phyloP scores from a whole-genome alignment of 2,797 vertebrate species.

The Fistularia tabacaria region DNA sequence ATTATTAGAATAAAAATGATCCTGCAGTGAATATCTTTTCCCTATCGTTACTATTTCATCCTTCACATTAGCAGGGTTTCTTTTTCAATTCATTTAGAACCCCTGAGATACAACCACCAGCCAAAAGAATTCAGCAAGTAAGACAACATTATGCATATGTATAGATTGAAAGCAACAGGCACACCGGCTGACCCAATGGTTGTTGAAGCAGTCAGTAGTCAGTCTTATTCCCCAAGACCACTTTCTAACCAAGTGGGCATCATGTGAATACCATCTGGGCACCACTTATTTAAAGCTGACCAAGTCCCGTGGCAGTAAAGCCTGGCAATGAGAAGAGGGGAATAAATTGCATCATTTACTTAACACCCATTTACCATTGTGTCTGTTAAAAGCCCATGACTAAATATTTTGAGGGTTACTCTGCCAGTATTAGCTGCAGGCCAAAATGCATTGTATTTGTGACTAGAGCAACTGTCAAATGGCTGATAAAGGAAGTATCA shows the following conservation, averaged over 20 bases:
- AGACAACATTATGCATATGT: constrained; percentile 78
- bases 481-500: constrained; percentile 53
- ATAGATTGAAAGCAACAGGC: constrained; percentile 89
- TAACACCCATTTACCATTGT: constrained; percentile 91
- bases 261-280: constrained; percentile 94
- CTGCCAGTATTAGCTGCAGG: constrained; percentile 84
- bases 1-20: too few relatives aligned
- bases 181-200: constrained; percentile 86
- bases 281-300: constrained; percentile 97
- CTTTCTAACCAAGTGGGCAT: constrained; percentile 90
- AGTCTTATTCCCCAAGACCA: constrained; percentile 80
- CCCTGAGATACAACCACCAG: constrained; percentile 79
- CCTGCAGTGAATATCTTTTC: constrained; percentile 50
- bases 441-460: constrained; percentile 75
- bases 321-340: constrained; percentile 88
- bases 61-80: constrained; percentile 78
- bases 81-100: constrained; percentile 63
- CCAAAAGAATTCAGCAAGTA: constrained; percentile 73
- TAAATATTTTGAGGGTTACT: constrained; percentile 86
- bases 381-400: constrained; percentile 94
- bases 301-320: constrained; percentile 86
- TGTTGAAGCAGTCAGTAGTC: constrained; percentile 80
- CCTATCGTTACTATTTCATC: constrained; percentile 29
- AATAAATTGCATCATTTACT: constrained; percentile 99
- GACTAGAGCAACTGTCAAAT: constrained; percentile 56